Base-by-base conservation (phyloP, 2,888 invertebrate genomes). In the Ceramica pisi region DNA sequence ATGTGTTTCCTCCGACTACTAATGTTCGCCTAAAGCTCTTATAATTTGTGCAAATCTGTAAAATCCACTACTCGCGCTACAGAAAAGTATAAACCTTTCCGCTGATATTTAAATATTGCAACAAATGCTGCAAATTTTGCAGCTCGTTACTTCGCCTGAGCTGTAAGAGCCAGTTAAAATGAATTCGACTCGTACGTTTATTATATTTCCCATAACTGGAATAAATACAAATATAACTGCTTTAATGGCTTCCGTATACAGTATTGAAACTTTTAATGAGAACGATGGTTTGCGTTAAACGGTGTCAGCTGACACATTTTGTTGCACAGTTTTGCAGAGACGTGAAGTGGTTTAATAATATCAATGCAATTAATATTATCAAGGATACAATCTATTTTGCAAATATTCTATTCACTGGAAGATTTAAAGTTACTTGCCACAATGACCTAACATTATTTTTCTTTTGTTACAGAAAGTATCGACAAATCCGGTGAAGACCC, bases 401-500 rank as follows among this genome's bases (percentile, higher is more conserved):
- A n/a, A n/a, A n/a, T n/a, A n/a, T n/a, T n/a, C n/a, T n/a, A n/a
- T n/a, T n/a, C n/a, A n/a, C n/a, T n/a, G n/a, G n/a, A n/a, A 8
- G 2, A 16, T 26, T 7, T 53, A 16, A 19, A 16, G 8, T 31
- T 10, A 38, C 3, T 41, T 26, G 7, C 9, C 2, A n/a, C 23
- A n/a, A 7, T 16, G 10, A 0, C 23, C 2, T 8, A 46, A 41
- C 41, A 41, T 14, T 19, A 19, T 46, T 46, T 56, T 83, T 59
- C 26, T 56, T 70, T 94, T 94, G 94, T 95, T 96, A 62, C 95
- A 96, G 95, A 95, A 86, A 94, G 92, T 81, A 94, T 95, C 73
- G 95, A 96, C 86, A 95, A 95, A 89, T 94, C 94, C 41, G 95
- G 94, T 10, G 95, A 95, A 84, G 95, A 96, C 74, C 94, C 95